phyloP scores from a whole-genome alignment of 2,113 vertebrate genomes.

The Amphiprion ocellaris region DNA sequence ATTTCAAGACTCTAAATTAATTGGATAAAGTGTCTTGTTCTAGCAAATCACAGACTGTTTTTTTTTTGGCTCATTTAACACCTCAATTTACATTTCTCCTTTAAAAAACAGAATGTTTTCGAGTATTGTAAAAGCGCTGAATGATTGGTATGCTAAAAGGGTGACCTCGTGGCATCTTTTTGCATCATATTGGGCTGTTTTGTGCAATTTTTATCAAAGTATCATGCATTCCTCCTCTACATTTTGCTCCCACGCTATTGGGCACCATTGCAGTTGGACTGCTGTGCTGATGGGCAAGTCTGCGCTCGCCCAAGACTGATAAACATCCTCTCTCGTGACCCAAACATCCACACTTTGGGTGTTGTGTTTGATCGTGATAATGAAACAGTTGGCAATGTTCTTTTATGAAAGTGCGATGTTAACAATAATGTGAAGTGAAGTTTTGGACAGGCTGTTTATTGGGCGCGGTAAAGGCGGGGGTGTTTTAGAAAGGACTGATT shows the following conservation, averaged over 20 bases:
- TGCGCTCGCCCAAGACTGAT: slow-evolving; percentile 44
- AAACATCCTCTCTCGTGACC: slow-evolving; percentile 45
- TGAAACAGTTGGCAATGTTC: slow-evolving; percentile 18
- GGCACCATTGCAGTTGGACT: background rate
- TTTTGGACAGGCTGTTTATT: slow-evolving; percentile 56
- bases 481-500: slow-evolving; percentile 50
- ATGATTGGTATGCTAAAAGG: slow-evolving; percentile 1
- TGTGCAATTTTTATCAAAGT: slow-evolving; percentile 17
- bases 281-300: slow-evolving; percentile 40
- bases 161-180: background rate
- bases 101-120: slow-evolving; percentile 1
- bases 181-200: slow-evolving; percentile 5
- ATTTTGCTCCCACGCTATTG: slow-evolving; percentile 34
- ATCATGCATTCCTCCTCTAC: slow-evolving; percentile 6
- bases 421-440: slow-evolving; percentile 54
- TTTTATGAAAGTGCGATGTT: slow-evolving; percentile 28
- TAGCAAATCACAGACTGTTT: slow-evolving; percentile 17
- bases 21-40: slow-evolving; percentile 17
- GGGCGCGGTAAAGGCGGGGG: slow-evolving; percentile 9
- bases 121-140: background rate
- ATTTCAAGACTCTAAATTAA: slow-evolving; percentile 31
- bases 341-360: slow-evolving; percentile 16
- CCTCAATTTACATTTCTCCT: slow-evolving; percentile 5
- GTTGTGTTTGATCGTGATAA: slow-evolving; percentile 52
- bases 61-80: slow-evolving; percentile 30